Evolutionary conservation across 2,113 vertebrate genomes (phyloP), one percentile per base, ranked within the genome.

Genomic region (Kobus ellipsiprymnus): DNA sequence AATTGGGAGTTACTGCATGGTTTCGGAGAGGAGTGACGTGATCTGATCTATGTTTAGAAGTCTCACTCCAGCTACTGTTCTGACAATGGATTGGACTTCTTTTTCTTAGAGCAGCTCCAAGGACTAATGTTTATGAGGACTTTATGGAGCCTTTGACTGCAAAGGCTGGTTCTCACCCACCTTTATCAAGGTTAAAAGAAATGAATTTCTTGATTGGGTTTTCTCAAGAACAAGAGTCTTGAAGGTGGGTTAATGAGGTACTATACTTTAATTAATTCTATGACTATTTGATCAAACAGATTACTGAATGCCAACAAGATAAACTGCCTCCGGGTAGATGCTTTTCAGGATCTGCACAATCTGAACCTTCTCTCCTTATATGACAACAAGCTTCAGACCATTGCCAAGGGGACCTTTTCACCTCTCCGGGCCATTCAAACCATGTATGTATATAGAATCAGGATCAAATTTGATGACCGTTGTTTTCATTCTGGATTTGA

Each of bases 221-320:
- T 87, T 60, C 81, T 96, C 40, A 92, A 81, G 77, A 85, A 96
- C 48, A 30, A 87, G 27, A 78, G 25, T 82, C 67, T 95, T 93
- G 7, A 67, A 97, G 90, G 80, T 93, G 83, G 44, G 74, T 96
- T 94, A 77, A 85, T 48, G 27, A 92, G 92, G 81, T 83, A 82
- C 83, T 80, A 2, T 52, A 25, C 57, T 54, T 94, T 97, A 97
- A 97, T 96, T 97, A 97, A 98, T 96, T 96, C 85, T 97, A 6
- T 90, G 44, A 97, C 98, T 97, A 6, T 98, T 97, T 98, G 89
- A 92, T 98, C 98, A 97, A 98, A 98, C 99, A 99, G 99, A 98
- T 99, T 99, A 97, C 98, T 99, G 98, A 99, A 99, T 98, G 99
- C 99, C 98, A 99, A 99, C 99, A 99, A 99, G 99, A 99, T 99